Evolutionary conservation across 2,888 invertebrate genomes (phyloP), one percentile per base, ranked within the genome.

Genomic region (Loripinus fragilis): DNA sequence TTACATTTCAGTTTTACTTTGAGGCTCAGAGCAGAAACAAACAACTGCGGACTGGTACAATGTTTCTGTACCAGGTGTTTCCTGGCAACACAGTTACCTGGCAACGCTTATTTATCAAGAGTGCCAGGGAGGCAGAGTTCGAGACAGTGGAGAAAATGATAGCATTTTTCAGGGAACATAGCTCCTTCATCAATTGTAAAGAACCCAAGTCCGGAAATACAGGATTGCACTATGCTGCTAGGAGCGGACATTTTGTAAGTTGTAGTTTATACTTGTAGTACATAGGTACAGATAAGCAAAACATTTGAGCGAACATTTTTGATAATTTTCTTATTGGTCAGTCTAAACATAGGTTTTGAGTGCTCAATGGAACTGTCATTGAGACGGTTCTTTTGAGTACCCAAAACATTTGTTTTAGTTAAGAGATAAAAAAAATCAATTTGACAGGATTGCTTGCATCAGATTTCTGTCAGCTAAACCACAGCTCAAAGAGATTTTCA

Each of bases 11-110:
- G 92, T 89, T 93, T 52, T 93, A 83, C 86, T 87, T 92, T 74
- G 92, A 93, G 78, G 88, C 91, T 2, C 87, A 85, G 12, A 91
- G 92, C 66, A 75, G 91, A 70, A 93, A 93, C 87, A 92, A 92
- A 76, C 86, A 86, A 60, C 78, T 93, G 72, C 89, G 89, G 72
- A 84, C 87, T 12, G 92, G 92, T 20, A 83, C 88, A 1, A 77
- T 77, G 68, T 92, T 93, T 86, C 84, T 93, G 78, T 93, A 93
- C 83, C 93, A 93, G 81, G 90, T 93, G 20, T 93, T 93, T 76
- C 93, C 93, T n/a, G 91, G 91, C 17, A 90, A 87, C 81, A 90
- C 89, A 0, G 70, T 81, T 35, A 87, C 89, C 23, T 93, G 93
- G 93, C 92, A 93, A 76, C 84, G 88, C 38, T 79, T 89, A 65